Evolutionary conservation across 2,888 invertebrate species (phyloP), one percentile per base, ranked within the genome.

Genomic region (Notodonta ziczac): DNA sequence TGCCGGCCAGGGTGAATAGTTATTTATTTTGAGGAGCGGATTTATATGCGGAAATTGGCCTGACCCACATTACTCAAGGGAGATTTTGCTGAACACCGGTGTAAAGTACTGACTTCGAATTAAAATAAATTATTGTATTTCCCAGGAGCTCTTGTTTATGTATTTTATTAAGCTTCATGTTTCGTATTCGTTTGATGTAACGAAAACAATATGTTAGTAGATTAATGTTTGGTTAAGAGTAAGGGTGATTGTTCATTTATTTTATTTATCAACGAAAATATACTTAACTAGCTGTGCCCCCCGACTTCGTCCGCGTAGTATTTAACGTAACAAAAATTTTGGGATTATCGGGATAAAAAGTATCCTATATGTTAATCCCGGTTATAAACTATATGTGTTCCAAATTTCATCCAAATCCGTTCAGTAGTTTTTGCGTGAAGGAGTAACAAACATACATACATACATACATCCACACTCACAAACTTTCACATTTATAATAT

Each of bases 51-150:
- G 88, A 87, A 88, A 87, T 85, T 87, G 89, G 88, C 82, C 85
- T 82, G 86, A 89, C 90, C 90, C 89, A 84, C 85, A 90, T 90
- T 88, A 89, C 86, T 90, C 90, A 89, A 84, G 88, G 87, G 87
- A 90, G 87, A 88, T 88, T 88, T 84, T 79, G 84, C 86, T 87
- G 89, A 88, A 87, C 87, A 82, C 52, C 13, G 87, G 83, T 88
- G 82, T 86, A 86, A 88, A 88, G 86, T 87, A 86, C 84, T 83
- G 84, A 80, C 80, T 84, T 84, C 81, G 83, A 84, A 84, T 85
- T 81, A 78, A 80, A 83, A 87, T 88, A 88, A 85, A 79, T 87
- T 85, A 86, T 86, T 84, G 85, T 87, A 82, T 85, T 87, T 81
- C 77, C 24, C 80, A 74, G 74, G 73, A 73, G 75, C 62, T 74